Evolutionary conservation across 2,113 vertebrate genomes (phyloP).

Genomic region (Callorhinus ursinus): DNA sequence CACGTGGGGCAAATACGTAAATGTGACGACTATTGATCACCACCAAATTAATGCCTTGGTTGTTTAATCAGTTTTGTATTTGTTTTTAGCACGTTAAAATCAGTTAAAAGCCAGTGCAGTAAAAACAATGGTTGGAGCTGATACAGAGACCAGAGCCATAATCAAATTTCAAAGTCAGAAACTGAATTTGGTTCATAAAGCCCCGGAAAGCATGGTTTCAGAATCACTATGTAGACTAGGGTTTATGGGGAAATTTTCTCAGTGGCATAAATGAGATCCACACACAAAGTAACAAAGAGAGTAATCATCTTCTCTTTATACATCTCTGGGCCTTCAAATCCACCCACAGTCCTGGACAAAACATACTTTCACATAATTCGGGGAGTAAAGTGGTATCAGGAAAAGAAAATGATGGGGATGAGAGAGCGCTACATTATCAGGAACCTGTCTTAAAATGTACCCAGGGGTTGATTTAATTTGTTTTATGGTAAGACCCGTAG

Average conservation of each 20-base stretch:
- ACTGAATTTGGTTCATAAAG: conserved; percentile 29
- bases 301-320: not conserved
- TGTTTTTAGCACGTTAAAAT: conserved; percentile 55
- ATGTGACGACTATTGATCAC: conserved; percentile 50
- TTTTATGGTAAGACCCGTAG: not conserved
- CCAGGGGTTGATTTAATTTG: not conserved
- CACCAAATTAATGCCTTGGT: conserved; percentile 43
- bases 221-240: not conserved
- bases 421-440: not conserved
- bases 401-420: not conserved
- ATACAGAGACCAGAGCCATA: conserved; percentile 31
- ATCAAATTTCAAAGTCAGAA: conserved; percentile 42
- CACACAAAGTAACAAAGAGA: conserved; percentile 5
- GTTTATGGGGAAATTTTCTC: conserved; percentile 26
- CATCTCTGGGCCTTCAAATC: not conserved
- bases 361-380: not conserved
- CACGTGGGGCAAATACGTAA: not conserved
- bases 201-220: not conserved
- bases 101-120: conserved; percentile 50
- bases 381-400: not conserved
- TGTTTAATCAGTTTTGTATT: conserved; percentile 57
- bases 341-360: not conserved
- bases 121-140: not conserved
- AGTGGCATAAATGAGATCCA: not conserved
- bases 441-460: not conserved